These are phyloP conservation scores for Steatornis caripensis DNA, from an alignment of 2,113 vertebrate genomes.

Conservation along the genomic window DNA sequence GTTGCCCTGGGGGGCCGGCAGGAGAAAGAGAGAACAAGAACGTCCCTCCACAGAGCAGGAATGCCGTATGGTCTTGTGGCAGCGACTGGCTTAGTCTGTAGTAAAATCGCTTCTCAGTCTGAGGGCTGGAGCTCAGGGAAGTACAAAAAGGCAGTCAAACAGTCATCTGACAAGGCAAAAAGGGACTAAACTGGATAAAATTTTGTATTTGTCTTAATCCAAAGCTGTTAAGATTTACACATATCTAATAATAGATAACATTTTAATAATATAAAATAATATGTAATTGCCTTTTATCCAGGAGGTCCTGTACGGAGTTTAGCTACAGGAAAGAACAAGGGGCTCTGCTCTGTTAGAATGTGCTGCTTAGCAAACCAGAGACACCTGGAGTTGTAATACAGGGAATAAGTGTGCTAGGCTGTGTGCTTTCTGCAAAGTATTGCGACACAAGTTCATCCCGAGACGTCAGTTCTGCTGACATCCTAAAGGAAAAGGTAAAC, in stretches of 20 bases:
- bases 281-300: neutral
- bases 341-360: neutral
- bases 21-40: neutral
- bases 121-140: neutral
- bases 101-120: neutral
- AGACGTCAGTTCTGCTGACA: neutral
- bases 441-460: neutral
- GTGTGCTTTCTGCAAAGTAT: neutral
- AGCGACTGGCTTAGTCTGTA: neutral
- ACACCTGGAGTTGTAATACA: neutral
- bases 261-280: too few species aligned
- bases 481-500: neutral
- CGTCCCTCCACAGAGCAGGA: neutral
- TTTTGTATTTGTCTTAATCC: neutral
- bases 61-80: neutral
- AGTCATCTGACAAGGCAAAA: neutral
- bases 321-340: neutral
- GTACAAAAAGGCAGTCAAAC: neutral
- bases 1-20: neutral
- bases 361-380: neutral
- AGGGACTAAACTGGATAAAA: neutral
- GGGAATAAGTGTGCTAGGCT: neutral
- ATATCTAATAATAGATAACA: too few species aligned
- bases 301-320: neutral
- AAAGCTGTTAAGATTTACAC: neutral